Percentiles rank a stretch among this genome's conserved stretches.
phyloP scores from a whole-genome alignment of 2,797 vertebrate genomes.

The Hafferia zeledoni region DNA sequence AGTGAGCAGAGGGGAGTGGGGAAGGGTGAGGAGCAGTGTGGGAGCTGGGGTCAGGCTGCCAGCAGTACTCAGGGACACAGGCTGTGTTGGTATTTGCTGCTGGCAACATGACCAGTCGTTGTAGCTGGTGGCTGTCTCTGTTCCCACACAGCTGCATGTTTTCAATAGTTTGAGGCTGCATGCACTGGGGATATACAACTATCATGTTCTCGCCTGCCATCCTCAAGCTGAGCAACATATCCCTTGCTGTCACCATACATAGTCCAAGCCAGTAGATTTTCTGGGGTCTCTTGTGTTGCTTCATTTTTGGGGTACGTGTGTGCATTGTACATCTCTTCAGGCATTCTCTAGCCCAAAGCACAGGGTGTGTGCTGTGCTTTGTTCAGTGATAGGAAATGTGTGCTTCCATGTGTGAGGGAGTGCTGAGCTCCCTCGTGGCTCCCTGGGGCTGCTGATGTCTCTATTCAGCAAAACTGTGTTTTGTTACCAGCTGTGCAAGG shows the following conservation, averaged over 20 bases:
- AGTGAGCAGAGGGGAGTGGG: not conserved
- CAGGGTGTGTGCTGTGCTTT: not conserved
- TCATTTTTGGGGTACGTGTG: not conserved
- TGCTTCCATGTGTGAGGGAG: not conserved
- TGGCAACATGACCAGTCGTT: not conserved
- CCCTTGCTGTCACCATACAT: not conserved
- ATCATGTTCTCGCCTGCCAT: not conserved
- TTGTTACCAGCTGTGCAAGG: not conserved
- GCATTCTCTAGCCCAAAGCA: not conserved
- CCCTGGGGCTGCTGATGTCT: not conserved
- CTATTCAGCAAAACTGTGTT: not conserved
- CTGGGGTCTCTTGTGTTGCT: not conserved
- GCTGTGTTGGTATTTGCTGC: not conserved
- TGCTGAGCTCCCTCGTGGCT: fast-evolving
- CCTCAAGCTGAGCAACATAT: not conserved
- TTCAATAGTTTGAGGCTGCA: not conserved
- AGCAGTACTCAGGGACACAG: fast-evolving
- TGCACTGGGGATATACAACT: fast-evolving
- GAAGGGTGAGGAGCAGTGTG: fast-evolving
- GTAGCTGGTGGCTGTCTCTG: not conserved
- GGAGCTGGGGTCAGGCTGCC: not conserved
- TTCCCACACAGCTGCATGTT: not conserved
- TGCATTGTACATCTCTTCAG: not conserved
- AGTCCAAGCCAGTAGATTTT: not conserved
- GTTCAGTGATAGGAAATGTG: fast-evolving